Base-by-base conservation (phyloP, 64 coral and sea anemone genomes). In the Stichodactyla helianthus region DNA sequence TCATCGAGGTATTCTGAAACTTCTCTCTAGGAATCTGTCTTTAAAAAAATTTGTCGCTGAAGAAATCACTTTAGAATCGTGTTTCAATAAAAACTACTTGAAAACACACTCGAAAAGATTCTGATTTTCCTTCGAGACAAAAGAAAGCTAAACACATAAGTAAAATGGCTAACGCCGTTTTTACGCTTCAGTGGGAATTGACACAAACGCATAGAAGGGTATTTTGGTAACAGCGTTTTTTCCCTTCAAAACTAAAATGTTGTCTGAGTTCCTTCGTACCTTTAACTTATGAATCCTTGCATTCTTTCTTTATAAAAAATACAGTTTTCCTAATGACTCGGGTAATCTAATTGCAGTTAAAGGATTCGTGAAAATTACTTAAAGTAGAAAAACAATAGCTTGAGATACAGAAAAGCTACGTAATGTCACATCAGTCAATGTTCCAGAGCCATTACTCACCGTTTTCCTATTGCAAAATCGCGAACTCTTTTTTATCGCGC, bases 131-230 rank as follows among this genome's bases (percentile, higher is more conserved):
- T 19, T 23, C 35, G 6, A 35, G 68, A 74, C 68, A 74, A 74
- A 74, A 74, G 68, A 35, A 74, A 74, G n/a, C 8, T 68, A 68
- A 54, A 81, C 6, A 44, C 7, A 81, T 81, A 0, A 28, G 50
- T 15, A 53, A 81, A 81, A 81, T 53, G 52, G 78, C 78, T 81
- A 81, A 81, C 78, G 78, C 78, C 14, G 78, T 81, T 53, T 35
- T 81, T 53, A 74, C 78, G 78, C 78, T 81, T 53, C 35, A 19
- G 50, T 81, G 16, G n/a, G 14, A 20, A 12, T 50, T 20, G 78
- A 51, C 50, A 74, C 68, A 13, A 65, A 74, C 68, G 26, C n/a
- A 44, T 44, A 44, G 2, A 74, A 23, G 5, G n/a, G 14, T 74
- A 35, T 74, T 74, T 74, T 74, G 23, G 68, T 31, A 35, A 74